A percentile compares a stretch with the other conserved stretches of the same genome.
phyloP scores from a whole-genome alignment of 2,888 invertebrate genomes.

The Rhamnusium bicolor region DNA sequence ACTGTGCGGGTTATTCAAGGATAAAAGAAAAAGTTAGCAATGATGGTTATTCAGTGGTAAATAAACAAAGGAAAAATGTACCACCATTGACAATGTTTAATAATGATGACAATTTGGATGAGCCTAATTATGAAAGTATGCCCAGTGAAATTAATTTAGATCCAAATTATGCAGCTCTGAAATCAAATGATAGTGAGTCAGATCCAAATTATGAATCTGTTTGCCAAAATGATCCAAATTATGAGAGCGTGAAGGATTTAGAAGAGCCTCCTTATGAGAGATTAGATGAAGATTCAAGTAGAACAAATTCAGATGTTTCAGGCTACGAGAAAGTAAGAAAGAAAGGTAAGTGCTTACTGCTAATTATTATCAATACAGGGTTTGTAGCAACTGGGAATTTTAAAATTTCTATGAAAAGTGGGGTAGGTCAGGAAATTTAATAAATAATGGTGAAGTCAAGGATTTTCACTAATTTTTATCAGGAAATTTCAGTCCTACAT shows the following conservation, averaged over 20 bases:
- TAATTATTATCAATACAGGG: neutral
- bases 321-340: constrained; percentile 60
- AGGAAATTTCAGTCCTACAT: too few relatives aligned
- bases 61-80: constrained; percentile 67
- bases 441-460: too few relatives aligned
- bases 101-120: constrained; percentile 64
- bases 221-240: constrained; percentile 82
- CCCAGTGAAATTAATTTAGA: constrained; percentile 67
- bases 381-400: too few relatives aligned
- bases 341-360: constrained; percentile 47
- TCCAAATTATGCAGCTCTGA: constrained; percentile 81
- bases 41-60: constrained; percentile 74
- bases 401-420: too few relatives aligned
- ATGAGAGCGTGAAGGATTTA: constrained; percentile 86
- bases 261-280: constrained; percentile 83
- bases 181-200: constrained; percentile 79
- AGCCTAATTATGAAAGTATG: constrained; percentile 61
- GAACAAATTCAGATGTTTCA: constrained; percentile 60
- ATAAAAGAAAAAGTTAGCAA: constrained; percentile 57
- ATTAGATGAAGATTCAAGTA: constrained; percentile 67
- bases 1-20: constrained; percentile 64
- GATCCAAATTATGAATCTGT: constrained; percentile 82
- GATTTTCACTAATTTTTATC: too few relatives aligned
- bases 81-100: constrained; percentile 30
- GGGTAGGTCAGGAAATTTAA: too few relatives aligned